Evolutionary conservation across 2,797 vertebrate species (phyloP).

Genomic region (Mycteria americana): DNA sequence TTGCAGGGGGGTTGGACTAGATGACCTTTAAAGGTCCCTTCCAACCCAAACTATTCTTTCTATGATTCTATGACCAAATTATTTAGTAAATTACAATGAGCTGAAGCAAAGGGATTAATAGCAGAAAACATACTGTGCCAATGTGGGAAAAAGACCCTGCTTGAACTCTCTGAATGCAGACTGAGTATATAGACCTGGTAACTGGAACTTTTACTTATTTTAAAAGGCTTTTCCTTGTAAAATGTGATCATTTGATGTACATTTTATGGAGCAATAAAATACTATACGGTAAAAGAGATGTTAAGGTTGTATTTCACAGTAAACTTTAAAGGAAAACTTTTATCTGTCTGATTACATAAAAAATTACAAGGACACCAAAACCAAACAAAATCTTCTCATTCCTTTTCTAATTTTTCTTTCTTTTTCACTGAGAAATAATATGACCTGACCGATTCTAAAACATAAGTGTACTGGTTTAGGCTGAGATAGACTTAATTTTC

Average conservation of each 20-base stretch:
- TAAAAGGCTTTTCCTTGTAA: not conserved
- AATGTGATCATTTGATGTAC: not conserved
- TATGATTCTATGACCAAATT: not conserved
- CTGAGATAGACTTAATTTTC: not conserved
- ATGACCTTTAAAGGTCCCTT: too few relatives aligned
- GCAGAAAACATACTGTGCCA: not conserved
- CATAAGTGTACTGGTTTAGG: not conserved
- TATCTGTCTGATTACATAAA: not conserved
- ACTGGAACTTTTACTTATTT: not conserved
- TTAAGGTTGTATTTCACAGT: not conserved
- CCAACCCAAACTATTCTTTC: too few relatives aligned
- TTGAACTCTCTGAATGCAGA: not conserved
- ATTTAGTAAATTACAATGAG: not conserved
- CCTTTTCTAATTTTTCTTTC: not conserved
- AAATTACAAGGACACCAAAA: not conserved
- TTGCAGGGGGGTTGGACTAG: too few relatives aligned
- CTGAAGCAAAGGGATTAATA: not conserved
- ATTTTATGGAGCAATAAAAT: not conserved
- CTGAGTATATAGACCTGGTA: not conserved
- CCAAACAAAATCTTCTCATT: not conserved
- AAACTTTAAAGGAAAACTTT: not conserved
- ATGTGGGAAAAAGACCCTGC: not conserved
- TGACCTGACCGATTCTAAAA: not conserved
- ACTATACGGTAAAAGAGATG: not conserved
- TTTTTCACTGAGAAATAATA: not conserved